These are phyloP conservation scores for Sycophaga agraensis DNA, from an alignment of 1,140 invertebrate genomes.

Conservation along the genomic window DNA sequence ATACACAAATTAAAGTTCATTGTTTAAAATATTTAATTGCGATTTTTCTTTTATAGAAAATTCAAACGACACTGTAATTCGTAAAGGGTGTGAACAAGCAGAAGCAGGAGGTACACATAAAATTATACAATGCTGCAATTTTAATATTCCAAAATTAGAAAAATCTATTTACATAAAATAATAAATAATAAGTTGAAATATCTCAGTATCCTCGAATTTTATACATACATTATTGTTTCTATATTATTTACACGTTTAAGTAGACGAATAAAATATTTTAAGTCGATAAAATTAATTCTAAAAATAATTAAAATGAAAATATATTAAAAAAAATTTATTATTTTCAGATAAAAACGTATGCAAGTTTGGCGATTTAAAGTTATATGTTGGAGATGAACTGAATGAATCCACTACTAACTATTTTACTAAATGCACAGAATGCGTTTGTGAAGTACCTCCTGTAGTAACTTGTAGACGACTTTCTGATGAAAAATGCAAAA, in stretches of 20 bases:
- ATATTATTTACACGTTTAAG: neutral
- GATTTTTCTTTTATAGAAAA: slow-evolving; percentile 29
- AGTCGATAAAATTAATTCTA: too few species aligned
- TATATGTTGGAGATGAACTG: slow-evolving; percentile 39
- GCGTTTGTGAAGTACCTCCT: slow-evolving; percentile 41
- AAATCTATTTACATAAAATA: neutral
- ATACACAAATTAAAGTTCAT: neutral
- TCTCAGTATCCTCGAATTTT: neutral
- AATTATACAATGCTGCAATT: neutral
- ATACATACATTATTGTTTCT: neutral
- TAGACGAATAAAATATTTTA: too few species aligned
- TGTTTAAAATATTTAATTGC: neutral
- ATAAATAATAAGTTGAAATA: neutral
- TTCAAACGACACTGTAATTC: slow-evolving; percentile 13
- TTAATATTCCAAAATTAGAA: neutral
- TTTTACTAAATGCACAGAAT: slow-evolving; percentile 36
- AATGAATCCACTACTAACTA: slow-evolving; percentile 28
- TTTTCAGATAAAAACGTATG: slow-evolving; percentile 22
- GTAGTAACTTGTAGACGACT: slow-evolving; percentile 34
- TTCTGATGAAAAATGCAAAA: neutral
- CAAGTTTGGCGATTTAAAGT: slow-evolving; percentile 35
- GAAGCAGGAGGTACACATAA: neutral
- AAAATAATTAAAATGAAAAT: neutral
- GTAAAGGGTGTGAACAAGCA: neutral
- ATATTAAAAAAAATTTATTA: neutral